phyloP scores from a whole-genome alignment of 2,888 invertebrate genomes.

The Epirrhoe tristata region DNA sequence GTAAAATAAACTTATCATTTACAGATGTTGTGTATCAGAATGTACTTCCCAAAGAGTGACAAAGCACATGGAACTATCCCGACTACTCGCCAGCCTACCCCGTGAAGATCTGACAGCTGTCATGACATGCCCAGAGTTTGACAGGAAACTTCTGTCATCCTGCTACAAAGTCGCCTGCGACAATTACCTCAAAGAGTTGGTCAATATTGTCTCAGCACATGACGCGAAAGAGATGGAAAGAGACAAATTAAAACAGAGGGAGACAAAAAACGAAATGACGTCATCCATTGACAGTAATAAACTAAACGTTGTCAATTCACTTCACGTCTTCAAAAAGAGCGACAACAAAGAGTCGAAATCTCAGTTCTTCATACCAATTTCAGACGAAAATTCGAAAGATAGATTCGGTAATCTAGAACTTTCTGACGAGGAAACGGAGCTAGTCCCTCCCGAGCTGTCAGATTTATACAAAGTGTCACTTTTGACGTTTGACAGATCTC shows the following conservation, averaged over 20 bases:
- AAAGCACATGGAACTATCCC: conserved; percentile 69
- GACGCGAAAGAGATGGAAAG: conserved; percentile 72
- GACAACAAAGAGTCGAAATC: conserved; percentile 79
- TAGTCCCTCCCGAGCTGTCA: conserved; percentile 69
- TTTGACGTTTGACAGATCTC: conserved; percentile 67
- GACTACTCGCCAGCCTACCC: conserved; percentile 64
- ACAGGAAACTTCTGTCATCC: conserved; percentile 78
- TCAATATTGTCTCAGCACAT: conserved; percentile 62
- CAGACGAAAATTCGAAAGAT: conserved; percentile 66
- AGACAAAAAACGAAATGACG: conserved; percentile 69
- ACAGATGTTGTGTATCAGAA: conserved; percentile 74
- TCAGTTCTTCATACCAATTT: conserved; percentile 79
- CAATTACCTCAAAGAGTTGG: conserved; percentile 74
- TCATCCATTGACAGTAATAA: conserved; percentile 77
- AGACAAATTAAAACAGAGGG: conserved; percentile 62
- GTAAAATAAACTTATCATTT: conserved; percentile 16
- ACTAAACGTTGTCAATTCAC: conserved; percentile 69
- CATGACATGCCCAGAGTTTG: conserved; percentile 78
- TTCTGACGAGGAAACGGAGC: conserved; percentile 69
- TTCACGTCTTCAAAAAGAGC: conserved; percentile 77
- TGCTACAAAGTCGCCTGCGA: conserved; percentile 82
- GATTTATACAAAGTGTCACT: conserved; percentile 66
- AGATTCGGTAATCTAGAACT: conserved; percentile 74
- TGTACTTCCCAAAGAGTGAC: conserved; percentile 60
- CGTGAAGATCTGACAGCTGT: conserved; percentile 74